phyloP scores from a whole-genome alignment of 2,888 invertebrate genomes.

The Gisinianus flammeolus region DNA sequence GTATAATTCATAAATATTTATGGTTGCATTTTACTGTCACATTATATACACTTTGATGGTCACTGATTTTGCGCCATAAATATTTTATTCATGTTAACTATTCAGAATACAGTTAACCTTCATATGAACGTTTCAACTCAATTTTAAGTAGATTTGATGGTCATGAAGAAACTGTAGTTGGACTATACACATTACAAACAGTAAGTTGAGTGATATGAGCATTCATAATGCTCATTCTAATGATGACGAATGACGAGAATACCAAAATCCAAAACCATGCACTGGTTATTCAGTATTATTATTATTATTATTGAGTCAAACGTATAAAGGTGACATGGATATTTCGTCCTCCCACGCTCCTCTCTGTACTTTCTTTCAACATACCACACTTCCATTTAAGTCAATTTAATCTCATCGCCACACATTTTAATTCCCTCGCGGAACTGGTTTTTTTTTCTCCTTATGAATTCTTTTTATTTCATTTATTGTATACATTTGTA shows the following conservation, averaged over 20 bases:
- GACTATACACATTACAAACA: neutral
- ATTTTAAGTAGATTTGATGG: conserved; percentile 24
- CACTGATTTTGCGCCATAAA: neutral
- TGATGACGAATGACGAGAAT: neutral
- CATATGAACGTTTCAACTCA: conserved; percentile 14
- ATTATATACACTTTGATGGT: neutral
- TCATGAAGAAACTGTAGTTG: neutral
- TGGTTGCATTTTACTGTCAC: neutral
- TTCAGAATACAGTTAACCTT: neutral
- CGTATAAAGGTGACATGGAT: conserved; percentile 20
- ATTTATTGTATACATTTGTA: no score
- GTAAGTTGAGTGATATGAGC: neutral
- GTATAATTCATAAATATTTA: no score
- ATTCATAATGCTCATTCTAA: no score
- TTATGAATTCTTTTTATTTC: neutral
- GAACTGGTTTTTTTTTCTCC: conserved; percentile 7
- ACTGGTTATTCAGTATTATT: conserved; percentile 8
- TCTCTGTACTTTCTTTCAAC: no score
- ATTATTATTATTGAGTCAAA: neutral
- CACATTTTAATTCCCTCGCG: conserved; percentile 13
- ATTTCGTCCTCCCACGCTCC: conserved; percentile 24
- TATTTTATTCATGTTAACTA: neutral
- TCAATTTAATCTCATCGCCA: conserved; percentile 11
- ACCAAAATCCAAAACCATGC: neutral
- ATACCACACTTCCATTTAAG: conserved; percentile 23